Evolutionary conservation across 2,113 vertebrate species (phyloP).

Genomic region (Planiliza haematocheilus): DNA sequence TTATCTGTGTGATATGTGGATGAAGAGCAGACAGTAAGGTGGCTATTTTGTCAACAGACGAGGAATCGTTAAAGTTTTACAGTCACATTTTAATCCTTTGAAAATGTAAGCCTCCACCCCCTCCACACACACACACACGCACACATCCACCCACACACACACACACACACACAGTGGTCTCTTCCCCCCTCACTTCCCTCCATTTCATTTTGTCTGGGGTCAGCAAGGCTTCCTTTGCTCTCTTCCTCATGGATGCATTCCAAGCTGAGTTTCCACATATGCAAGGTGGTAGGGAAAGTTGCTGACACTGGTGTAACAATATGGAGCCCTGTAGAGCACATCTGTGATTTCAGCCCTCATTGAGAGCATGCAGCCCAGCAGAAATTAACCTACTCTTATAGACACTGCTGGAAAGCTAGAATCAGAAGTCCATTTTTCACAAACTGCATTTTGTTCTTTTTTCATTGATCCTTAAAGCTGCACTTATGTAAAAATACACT

Average conservation of each 20-base stretch:
- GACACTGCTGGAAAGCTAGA: conserved; percentile 38
- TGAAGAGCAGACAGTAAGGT: conserved; percentile 25
- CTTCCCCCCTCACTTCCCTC: conserved; percentile 75
- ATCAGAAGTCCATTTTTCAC: conserved; percentile 49
- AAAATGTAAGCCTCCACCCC: conserved; percentile 39
- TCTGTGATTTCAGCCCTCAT: conserved; percentile 80
- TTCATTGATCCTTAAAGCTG: conserved; percentile 33
- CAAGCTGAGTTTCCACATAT: conserved; percentile 80
- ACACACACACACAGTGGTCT: conserved; percentile 24
- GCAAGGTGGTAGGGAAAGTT: conserved; percentile 78
- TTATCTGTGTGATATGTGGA: conserved; percentile 36
- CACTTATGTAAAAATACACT: conserved; percentile 4
- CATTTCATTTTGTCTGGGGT: conserved; percentile 77
- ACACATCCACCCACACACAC: conserved; percentile 24
- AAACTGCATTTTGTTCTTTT: conserved; percentile 9
- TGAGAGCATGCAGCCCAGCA: conserved; percentile 66
- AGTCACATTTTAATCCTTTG: conserved; percentile 65
- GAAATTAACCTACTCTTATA: conserved; percentile 67
- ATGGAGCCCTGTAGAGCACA: conserved; percentile 82
- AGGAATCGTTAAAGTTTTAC: conserved; percentile 70
- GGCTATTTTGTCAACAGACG: conserved; percentile 57
- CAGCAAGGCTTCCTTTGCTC: conserved; percentile 78
- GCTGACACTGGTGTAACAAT: conserved; percentile 79
- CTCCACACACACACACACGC: conserved; percentile 8
- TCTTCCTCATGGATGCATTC: conserved; percentile 78